Conservation (phyloP, 2,888 invertebrate species). For the Drosophila meridiana region DNA sequence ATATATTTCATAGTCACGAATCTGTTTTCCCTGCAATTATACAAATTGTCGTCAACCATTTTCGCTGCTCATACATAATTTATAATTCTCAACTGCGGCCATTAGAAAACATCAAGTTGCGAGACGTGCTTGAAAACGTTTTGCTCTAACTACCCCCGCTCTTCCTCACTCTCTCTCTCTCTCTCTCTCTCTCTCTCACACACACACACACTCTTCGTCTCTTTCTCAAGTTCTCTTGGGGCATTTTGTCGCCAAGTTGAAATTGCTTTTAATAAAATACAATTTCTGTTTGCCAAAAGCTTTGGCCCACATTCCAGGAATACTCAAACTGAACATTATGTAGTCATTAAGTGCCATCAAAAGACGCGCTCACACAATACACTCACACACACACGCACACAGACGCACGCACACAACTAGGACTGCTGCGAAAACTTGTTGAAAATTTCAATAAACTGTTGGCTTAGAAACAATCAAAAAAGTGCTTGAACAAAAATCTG, state of each 20-base stretch:
- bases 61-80: conserved; percentile 37
- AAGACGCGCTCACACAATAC: conserved; percentile 24
- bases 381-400: conserved; percentile 11
- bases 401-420: conserved; percentile 2
- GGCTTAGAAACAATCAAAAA: conserved; percentile 35
- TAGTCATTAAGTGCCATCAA: conserved; percentile 68
- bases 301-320: conserved; percentile 59
- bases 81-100: conserved; percentile 43
- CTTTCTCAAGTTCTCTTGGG: conserved; percentile 18
- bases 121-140: conserved; percentile 62
- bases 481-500: conserved; percentile 47
- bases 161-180: neutral
- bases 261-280: conserved; percentile 76
- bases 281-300: conserved; percentile 67
- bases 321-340: conserved; percentile 60
- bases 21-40: conserved; percentile 38
- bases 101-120: conserved; percentile 56
- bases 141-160: conserved; percentile 3
- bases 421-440: conserved; percentile 35
- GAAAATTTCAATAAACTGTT: conserved; percentile 71
- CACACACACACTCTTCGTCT: neutral
- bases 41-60: conserved; percentile 51
- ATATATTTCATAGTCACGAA: neutral
- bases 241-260: conserved; percentile 70
- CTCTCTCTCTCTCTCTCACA: neutral